Percentiles rank a stretch among this genome's conserved stretches.
phyloP scores from a whole-genome alignment of 1,140 invertebrate species.

The Telenomus remus region DNA sequence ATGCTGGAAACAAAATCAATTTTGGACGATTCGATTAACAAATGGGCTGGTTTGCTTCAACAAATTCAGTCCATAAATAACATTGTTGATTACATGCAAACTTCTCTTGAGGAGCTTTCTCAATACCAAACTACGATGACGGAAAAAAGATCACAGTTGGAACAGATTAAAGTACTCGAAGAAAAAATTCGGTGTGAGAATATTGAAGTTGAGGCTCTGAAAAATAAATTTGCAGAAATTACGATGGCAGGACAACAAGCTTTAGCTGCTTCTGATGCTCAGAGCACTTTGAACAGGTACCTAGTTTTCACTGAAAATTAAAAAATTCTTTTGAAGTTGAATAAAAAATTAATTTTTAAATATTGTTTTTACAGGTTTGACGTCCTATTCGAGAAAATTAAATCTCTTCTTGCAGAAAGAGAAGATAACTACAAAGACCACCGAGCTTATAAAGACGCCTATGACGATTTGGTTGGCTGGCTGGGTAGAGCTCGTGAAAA shows the following conservation, averaged over 20 bases:
- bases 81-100: conserved; percentile 86
- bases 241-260: conserved; percentile 88
- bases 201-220: conserved; percentile 92
- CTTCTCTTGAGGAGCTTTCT: conserved; percentile 82
- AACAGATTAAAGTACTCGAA: conserved; percentile 89
- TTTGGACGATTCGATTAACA: conserved; percentile 91
- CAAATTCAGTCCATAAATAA: conserved; percentile 91
- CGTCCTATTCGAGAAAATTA: conserved; percentile 76
- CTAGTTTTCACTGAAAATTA: too few relatives aligned
- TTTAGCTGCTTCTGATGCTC: conserved; percentile 88
- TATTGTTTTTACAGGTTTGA: conserved; percentile 62
- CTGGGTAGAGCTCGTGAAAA: conserved; percentile 90
- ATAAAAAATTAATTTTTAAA: not conserved
- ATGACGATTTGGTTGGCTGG: conserved; percentile 91
- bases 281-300: conserved; percentile 84
- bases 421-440: conserved; percentile 93
- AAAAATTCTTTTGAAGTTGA: not conserved
- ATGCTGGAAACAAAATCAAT: conserved; percentile 92
- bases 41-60: conserved; percentile 91
- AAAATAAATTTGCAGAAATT: conserved; percentile 91
- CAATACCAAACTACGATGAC: conserved; percentile 87
- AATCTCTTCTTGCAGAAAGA: conserved; percentile 81
- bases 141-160: conserved; percentile 90
- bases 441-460: conserved; percentile 89
- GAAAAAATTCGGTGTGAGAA: conserved; percentile 94